Base-by-base conservation (phyloP, 1,140 invertebrate species). In the Eufriesea mexicana region DNA sequence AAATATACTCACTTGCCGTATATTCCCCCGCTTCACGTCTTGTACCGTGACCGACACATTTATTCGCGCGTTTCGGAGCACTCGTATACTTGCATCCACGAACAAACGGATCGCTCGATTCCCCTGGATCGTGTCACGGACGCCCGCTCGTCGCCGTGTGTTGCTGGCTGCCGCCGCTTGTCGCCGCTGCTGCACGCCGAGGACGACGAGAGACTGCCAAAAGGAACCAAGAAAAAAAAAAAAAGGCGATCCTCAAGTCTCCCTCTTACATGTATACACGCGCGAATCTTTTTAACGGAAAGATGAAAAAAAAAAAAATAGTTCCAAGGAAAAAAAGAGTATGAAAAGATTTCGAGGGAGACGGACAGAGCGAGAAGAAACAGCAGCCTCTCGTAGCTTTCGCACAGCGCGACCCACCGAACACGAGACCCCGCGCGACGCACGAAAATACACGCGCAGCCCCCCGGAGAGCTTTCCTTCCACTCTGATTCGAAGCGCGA, bases 31-130 rank as follows among this genome's bases (percentile, higher is more conserved):
- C 87, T 89, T 88, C 86, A 90, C 91, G 89, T 92, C 91, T 92
- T 92, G 86, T 92, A 92, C 84, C 91, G 90, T 85, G 91, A 91
- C 86, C 91, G 91, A 92, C 91, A 92, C 91, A 92, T 92, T 92
- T 91, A 92, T 89, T 82, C 87, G 79, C 86, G 83, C 71, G 85
- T 88, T 88, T 73, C 84, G 80, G 49, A 79, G 66, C 84, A 88
- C 84, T 85, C 87, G 86, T 79, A 67, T 79, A 81, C 80, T 86
- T 79, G 73, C 66, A 83, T 64, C 87, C 74, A 80, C 79, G 84
- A 73, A 74, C 86, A 62, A 87, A 76, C 86, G 73, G 70, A 81
- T 83, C 87, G 79, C 83, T 87, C 86, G 87, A 88, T 88, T 87
- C 79, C 66, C 85, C 79, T 74, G 86, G 79, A 87, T 87, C 75